phyloP scores from a whole-genome alignment of 2,113 vertebrate species.

The Hippocampus guttulatus region DNA sequence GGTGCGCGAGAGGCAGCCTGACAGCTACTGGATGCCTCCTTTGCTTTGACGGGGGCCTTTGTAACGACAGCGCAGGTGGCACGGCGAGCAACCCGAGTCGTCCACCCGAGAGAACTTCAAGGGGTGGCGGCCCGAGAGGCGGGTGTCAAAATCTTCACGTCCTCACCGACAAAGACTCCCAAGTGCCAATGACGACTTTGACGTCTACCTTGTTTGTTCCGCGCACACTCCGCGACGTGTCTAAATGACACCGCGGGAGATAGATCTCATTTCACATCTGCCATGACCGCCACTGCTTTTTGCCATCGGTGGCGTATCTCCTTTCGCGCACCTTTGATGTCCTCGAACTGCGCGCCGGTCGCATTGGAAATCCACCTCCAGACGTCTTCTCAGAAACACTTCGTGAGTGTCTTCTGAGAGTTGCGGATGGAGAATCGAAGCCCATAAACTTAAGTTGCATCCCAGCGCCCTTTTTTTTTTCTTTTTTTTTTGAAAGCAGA shows the following conservation, averaged over 20 bases:
- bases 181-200: conserved; percentile 26
- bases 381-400: conserved; percentile 20
- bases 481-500: conserved; percentile 4
- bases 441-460: conserved; percentile 29
- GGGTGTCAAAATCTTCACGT: conserved; percentile 43
- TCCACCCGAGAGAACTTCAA: conserved; percentile 41
- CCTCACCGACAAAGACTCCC: conserved; percentile 22
- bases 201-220: conserved; percentile 35
- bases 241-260: conserved; percentile 37
- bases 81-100: conserved; percentile 31
- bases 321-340: conserved; percentile 32
- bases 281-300: conserved; percentile 18
- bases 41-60: conserved; percentile 3
- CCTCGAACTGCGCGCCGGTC: conserved; percentile 14
- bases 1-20: conserved; percentile 9
- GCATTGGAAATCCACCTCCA: conserved; percentile 35
- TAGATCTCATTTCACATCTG: conserved; percentile 45
- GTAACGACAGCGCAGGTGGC: conserved; percentile 31
- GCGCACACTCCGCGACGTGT: conserved; percentile 29
- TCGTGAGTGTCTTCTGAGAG: conserved; percentile 14
- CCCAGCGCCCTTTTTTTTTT: conserved; percentile 28
- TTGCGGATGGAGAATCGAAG: conserved; percentile 11
- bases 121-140: conserved; percentile 16
- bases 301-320: conserved; percentile 39
- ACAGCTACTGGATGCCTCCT: conserved; percentile 13